Percentiles rank a stretch among this genome's conserved stretches.
phyloP scores from a whole-genome alignment of 2,113 vertebrate genomes.

The Scomber scombrus region DNA sequence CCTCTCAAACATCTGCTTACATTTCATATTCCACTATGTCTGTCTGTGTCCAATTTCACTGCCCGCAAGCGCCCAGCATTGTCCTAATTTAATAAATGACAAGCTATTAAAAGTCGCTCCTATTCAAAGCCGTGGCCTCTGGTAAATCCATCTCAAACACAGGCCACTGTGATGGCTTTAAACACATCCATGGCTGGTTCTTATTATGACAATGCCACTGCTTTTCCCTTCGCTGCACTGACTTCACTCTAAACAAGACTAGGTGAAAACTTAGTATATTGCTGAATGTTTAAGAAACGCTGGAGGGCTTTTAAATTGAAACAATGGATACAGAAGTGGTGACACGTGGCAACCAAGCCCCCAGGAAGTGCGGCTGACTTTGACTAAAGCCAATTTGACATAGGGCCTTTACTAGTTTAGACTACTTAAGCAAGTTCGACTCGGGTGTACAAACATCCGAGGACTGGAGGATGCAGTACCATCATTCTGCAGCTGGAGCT shows the following conservation, averaged over 20 bases:
- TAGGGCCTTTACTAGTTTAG: too few relatives aligned
- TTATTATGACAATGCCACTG: constrained; percentile 79
- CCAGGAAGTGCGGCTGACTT: too few relatives aligned
- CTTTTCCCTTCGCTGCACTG: constrained; percentile 55
- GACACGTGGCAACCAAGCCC: too few relatives aligned
- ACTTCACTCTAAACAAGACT: constrained; percentile 23
- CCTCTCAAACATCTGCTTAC: constrained; percentile 78
- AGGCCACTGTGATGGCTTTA: constrained; percentile 70
- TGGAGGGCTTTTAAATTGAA: too few relatives aligned
- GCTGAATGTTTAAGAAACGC: too few relatives aligned
- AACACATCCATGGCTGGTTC: constrained; percentile 74
- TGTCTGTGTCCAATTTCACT: constrained; percentile 78
- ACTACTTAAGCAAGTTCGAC: too few relatives aligned
- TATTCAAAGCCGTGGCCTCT: constrained; percentile 75
- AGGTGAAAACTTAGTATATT: too few relatives aligned
- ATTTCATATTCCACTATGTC: constrained; percentile 81
- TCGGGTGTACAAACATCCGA: too few relatives aligned
- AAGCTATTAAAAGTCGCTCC: constrained; percentile 81
- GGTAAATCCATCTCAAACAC: constrained; percentile 74
- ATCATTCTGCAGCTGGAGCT: too few relatives aligned
- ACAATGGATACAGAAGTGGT: too few relatives aligned
- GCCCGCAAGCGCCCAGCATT: constrained; percentile 78
- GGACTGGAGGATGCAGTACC: too few relatives aligned
- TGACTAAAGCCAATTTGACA: too few relatives aligned
- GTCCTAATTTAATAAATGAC: constrained; percentile 85